These are phyloP conservation scores for Drosophila nannoptera DNA, from an alignment of 1,140 invertebrate species.

Conservation along the genomic window DNA sequence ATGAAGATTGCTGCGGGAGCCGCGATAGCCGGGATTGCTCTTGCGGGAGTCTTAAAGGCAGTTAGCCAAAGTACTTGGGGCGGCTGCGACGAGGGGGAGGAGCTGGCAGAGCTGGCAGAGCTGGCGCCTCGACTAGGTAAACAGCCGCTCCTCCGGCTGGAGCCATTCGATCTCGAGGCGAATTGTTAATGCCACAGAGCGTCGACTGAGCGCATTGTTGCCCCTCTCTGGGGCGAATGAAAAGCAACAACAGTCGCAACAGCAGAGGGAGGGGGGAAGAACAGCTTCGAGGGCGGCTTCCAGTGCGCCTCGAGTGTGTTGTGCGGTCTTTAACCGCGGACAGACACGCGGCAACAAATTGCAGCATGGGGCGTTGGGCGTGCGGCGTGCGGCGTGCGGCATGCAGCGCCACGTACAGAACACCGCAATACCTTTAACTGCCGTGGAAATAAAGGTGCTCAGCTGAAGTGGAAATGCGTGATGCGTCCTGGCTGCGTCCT, in stretches of 20 bases:
- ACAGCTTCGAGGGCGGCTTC: too few relatives aligned
- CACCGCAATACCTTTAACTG: slow-evolving; percentile 31
- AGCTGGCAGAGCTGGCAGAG: too few relatives aligned
- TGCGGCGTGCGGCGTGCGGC: slow-evolving; percentile 3
- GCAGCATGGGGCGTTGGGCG: slow-evolving; percentile 27
- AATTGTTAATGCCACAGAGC: too few relatives aligned
- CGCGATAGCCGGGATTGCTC: background rate
- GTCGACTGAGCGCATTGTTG: too few relatives aligned
- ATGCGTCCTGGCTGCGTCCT: background rate
- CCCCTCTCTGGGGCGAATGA: too few relatives aligned
- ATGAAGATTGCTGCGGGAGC: background rate
- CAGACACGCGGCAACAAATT: slow-evolving; percentile 63
- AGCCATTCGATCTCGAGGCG: too few relatives aligned
- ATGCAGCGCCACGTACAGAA: slow-evolving; percentile 23
- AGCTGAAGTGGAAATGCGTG: slow-evolving; percentile 40
- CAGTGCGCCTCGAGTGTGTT: background rate
- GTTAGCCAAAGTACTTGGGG: too few relatives aligned
- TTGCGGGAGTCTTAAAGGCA: background rate
- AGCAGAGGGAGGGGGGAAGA: too few relatives aligned
- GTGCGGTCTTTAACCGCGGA: slow-evolving; percentile 55
- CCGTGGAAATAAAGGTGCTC: slow-evolving; percentile 14
- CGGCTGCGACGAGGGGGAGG: too few relatives aligned
- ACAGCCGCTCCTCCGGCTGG: too few relatives aligned
- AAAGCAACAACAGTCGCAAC: too few relatives aligned
- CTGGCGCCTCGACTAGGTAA: too few relatives aligned